Percentiles rank a stretch among this genome's conserved stretches.
Conservation (phyloP, 2,797 vertebrate genomes). For the Sebastiscus tertius region DNA sequence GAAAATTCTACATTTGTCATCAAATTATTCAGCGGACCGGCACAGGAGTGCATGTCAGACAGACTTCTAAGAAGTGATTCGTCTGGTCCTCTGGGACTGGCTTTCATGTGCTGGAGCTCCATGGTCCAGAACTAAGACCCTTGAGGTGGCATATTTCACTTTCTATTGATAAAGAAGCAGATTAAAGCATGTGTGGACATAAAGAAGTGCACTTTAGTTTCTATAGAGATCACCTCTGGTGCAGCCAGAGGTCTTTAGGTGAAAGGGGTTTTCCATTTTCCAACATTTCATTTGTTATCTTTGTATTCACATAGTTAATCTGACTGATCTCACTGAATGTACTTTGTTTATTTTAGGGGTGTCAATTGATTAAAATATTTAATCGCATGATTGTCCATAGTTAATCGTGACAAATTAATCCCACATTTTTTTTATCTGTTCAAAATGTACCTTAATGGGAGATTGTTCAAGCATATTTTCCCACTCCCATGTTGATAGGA, state of each 20-base stretch:
- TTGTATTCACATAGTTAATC: neutral
- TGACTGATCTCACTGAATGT: neutral
- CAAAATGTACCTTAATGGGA: too few relatives aligned
- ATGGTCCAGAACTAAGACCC: neutral
- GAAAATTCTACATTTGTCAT: conserved; percentile 4
- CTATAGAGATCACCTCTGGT: neutral
- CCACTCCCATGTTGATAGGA: too few relatives aligned
- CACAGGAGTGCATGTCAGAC: conserved; percentile 13
- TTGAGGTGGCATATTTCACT: neutral
- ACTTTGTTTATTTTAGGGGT: too few relatives aligned
- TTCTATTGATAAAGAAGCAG: neutral
- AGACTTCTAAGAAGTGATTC: conserved; percentile 34
- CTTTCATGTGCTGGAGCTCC: neutral
- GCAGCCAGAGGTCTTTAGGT: neutral
- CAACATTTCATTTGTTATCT: neutral
- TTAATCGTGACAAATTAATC: too few relatives aligned
- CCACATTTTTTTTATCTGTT: too few relatives aligned
- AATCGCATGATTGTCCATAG: too few relatives aligned
- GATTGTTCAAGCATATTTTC: too few relatives aligned
- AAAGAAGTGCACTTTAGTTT: neutral
- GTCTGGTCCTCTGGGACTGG: neutral
- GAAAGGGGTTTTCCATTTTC: neutral
- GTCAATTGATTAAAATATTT: too few relatives aligned
- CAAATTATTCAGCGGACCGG: conserved; percentile 20
- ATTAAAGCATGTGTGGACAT: neutral